A percentile compares a stretch with the other conserved stretches of the same genome.
phyloP scores from a whole-genome alignment of 2,113 vertebrate species.

The Rissa tridactyla region DNA sequence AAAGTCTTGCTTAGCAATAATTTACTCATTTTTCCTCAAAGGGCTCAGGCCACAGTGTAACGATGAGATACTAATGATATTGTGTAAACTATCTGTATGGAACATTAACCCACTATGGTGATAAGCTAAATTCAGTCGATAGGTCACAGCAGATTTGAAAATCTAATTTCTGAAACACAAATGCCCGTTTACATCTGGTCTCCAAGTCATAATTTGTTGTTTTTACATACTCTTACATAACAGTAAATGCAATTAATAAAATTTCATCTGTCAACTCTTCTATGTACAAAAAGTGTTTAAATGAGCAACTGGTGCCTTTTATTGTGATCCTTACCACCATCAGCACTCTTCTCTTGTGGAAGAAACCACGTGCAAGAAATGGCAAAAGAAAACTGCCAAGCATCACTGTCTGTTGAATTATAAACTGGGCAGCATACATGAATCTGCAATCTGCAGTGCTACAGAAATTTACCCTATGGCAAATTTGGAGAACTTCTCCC shows the following conservation, averaged over 20 bases:
- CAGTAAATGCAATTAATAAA: background rate
- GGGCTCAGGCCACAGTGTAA: background rate
- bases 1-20: background rate
- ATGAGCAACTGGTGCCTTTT: slow-evolving; percentile 9
- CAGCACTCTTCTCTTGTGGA: background rate
- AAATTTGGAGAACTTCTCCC: slow-evolving; percentile 25
- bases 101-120: background rate
- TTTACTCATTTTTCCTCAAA: background rate
- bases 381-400: slow-evolving; percentile 2
- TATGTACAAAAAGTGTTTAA: background rate
- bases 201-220: background rate
- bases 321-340: slow-evolving; percentile 7
- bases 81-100: background rate
- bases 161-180: background rate
- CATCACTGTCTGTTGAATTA: background rate
- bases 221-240: background rate
- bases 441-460: background rate
- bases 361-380: background rate
- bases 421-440: background rate
- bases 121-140: background rate
- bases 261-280: background rate
- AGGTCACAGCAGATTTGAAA: background rate
- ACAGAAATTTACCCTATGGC: slow-evolving; percentile 7
- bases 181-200: background rate
- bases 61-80: background rate